Evolutionary conservation across 1,140 invertebrate genomes (phyloP).

Genomic region (Elysia chlorotica): DNA sequence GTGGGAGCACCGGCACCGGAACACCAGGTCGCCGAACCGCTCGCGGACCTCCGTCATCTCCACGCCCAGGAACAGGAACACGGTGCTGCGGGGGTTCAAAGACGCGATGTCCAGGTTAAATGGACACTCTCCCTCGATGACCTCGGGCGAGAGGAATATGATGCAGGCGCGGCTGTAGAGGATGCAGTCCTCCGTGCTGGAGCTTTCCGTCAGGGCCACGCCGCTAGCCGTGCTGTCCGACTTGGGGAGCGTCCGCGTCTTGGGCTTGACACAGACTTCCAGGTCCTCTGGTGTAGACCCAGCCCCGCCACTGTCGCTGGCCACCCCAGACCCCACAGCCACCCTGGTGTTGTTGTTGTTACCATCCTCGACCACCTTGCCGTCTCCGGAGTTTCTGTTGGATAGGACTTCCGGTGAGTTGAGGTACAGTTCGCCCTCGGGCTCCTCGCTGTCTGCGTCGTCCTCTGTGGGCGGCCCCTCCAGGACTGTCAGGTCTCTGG

Average conservation of each 20-base stretch:
- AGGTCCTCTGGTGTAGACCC: too few relatives aligned
- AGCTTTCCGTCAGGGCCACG: not conserved
- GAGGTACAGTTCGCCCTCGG: too few relatives aligned
- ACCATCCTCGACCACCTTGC: too few relatives aligned
- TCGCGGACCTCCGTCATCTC: constrained; percentile 1
- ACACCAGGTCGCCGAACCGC: not conserved
- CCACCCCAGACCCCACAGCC: too few relatives aligned
- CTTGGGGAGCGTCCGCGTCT: not conserved
- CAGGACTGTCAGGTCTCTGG: not conserved
- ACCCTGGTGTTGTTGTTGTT: too few relatives aligned
- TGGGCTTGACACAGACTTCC: not conserved
- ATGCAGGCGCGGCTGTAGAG: not conserved
- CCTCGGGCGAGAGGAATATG: not conserved
- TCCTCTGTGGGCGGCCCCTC: too few relatives aligned
- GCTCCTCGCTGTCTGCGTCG: too few relatives aligned
- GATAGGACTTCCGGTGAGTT: too few relatives aligned
- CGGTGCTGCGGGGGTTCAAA: not conserved
- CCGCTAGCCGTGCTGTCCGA: not conserved
- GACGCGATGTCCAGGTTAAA: not conserved
- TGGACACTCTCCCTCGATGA: not conserved
- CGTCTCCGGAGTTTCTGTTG: too few relatives aligned
- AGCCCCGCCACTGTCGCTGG: too few relatives aligned
- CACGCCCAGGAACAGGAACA: constrained; percentile 1
- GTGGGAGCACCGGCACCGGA: not conserved
- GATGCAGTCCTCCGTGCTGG: not conserved